Evolutionary conservation across 2,797 vertebrate species (phyloP).

Genomic region (Urosaurus nigricauda): DNA sequence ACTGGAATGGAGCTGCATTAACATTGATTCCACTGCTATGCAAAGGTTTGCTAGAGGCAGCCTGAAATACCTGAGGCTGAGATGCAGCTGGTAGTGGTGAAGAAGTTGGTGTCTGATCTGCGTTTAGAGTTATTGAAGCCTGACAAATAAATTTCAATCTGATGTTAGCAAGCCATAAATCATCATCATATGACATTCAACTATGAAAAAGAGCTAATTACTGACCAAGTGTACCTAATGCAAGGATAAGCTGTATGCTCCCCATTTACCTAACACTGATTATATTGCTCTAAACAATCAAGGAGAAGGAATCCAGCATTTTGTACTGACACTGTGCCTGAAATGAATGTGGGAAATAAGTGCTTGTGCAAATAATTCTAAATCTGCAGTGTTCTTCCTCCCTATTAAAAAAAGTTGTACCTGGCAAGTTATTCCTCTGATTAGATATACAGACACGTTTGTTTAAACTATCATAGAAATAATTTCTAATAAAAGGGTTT

Average conservation of each 20-base stretch:
- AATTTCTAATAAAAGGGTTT: slow-evolving; percentile 1
- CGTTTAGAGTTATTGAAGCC: slow-evolving; percentile 91
- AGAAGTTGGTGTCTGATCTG: slow-evolving; percentile 89
- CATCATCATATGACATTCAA: neutral
- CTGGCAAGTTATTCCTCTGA: neutral
- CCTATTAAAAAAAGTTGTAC: neutral
- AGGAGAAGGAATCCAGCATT: neutral
- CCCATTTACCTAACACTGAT: neutral
- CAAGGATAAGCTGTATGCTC: neutral
- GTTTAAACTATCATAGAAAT: slow-evolving; percentile 5
- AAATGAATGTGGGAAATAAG: slow-evolving; percentile 16
- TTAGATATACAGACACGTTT: neutral
- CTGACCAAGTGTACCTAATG: neutral
- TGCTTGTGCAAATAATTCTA: neutral
- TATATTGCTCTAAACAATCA: neutral
- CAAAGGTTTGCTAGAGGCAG: slow-evolving; percentile 92
- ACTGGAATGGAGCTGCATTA: slow-evolving; percentile 99
- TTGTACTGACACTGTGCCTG: neutral
- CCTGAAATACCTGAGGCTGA: slow-evolving; percentile 94
- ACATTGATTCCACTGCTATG: slow-evolving; percentile 98
- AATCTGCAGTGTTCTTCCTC: neutral
- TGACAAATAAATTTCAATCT: slow-evolving; percentile 71
- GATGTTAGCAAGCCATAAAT: slow-evolving; percentile 45
- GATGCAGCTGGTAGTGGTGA: slow-evolving; percentile 91
- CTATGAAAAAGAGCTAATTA: neutral